Conservation (phyloP, 2,113 vertebrate species). For the Ameiurus melas region DNA sequence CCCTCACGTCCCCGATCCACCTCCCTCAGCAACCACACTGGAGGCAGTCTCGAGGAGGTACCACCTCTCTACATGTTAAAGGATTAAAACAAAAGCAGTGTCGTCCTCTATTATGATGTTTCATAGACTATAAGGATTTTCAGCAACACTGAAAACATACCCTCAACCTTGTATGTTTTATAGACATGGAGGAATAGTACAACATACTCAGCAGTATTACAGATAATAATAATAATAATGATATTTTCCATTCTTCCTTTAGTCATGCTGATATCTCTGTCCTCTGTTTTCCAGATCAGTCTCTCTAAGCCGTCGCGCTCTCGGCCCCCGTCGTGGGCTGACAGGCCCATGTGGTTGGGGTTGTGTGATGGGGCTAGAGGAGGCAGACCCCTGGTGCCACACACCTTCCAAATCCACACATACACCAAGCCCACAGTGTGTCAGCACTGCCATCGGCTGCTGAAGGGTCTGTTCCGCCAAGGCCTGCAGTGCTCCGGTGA, state of each 20-base stretch:
- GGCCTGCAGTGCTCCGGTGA: constrained; percentile 86
- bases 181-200: neutral
- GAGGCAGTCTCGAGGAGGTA: constrained; percentile 76
- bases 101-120: neutral
- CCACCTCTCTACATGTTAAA: neutral
- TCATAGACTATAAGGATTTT: neutral
- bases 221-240: neutral
- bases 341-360: constrained; percentile 77
- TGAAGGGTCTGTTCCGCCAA: constrained; percentile 85
- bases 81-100: neutral
- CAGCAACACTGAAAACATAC: neutral
- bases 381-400: constrained; percentile 74
- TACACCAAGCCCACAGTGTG: constrained; percentile 84
- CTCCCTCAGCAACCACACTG: constrained; percentile 69
- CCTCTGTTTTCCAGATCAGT: constrained; percentile 65
- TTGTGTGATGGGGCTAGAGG: constrained; percentile 64
- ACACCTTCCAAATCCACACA: constrained; percentile 86
- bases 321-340: constrained; percentile 69
- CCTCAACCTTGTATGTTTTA: neutral
- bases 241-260: neutral
- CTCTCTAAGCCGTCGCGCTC: constrained; percentile 61
- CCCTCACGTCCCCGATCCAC: constrained; percentile 62
- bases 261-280: neutral
- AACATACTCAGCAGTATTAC: neutral
- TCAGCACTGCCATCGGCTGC: constrained; percentile 80